Percentiles rank a stretch among this genome's conserved stretches.
phyloP scores from a whole-genome alignment of 1,140 invertebrate species.

The Trypoxylus dichotomus region DNA sequence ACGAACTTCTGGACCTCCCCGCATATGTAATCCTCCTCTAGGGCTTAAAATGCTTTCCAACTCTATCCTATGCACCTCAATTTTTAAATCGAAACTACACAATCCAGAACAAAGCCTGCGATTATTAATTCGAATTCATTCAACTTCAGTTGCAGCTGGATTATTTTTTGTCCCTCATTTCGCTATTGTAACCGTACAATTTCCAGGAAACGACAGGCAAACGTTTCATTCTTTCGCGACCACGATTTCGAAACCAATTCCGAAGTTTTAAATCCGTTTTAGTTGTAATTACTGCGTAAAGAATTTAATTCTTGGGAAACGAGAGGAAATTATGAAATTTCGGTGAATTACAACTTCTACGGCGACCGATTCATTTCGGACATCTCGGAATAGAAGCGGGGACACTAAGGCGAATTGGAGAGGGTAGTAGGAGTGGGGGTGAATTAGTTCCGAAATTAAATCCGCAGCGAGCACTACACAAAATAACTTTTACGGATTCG shows the following conservation, averaged over 20 bases:
- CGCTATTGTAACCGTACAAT: background rate
- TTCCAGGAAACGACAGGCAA: background rate
- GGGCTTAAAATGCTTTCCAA: too few species aligned
- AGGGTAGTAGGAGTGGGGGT: background rate
- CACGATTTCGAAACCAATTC: background rate
- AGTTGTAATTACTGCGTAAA: background rate
- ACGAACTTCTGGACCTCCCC: too few species aligned
- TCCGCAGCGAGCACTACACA: background rate
- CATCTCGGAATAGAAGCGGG: background rate
- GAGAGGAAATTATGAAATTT: background rate
- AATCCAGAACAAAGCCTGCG: too few species aligned
- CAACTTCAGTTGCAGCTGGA: background rate
- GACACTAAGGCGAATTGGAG: background rate
- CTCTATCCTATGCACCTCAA: background rate
- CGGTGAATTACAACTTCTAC: background rate
- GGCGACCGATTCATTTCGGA: background rate
- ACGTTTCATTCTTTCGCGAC: background rate
- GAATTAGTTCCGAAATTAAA: constrained; percentile 7
- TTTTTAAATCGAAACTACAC: background rate
- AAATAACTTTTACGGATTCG: constrained; percentile 5
- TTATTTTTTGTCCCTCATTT: background rate
- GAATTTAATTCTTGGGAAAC: background rate
- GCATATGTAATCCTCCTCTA: too few species aligned
- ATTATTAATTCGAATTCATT: too few species aligned
- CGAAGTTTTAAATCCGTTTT: background rate